These are phyloP conservation scores for Ochropacha duplaris DNA, from an alignment of 2,888 invertebrate species.

Conservation along the genomic window DNA sequence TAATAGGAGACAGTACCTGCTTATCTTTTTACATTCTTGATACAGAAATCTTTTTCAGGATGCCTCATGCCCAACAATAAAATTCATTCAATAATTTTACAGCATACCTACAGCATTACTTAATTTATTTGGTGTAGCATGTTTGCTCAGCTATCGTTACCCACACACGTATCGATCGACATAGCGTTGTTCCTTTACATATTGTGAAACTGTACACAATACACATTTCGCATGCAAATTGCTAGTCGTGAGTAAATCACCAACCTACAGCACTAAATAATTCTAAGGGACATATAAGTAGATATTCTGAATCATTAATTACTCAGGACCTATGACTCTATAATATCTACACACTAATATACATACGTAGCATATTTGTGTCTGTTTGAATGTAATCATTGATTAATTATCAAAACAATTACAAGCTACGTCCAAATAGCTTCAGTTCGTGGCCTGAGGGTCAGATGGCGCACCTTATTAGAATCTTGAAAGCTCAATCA, in stretches of 20 bases:
- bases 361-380: conserved; percentile 14
- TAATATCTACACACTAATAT: conserved; percentile 19
- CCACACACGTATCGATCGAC: conserved; percentile 31
- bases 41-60: too few relatives aligned
- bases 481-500: conserved; percentile 24
- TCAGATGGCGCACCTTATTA: conserved; percentile 49
- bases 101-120: too few relatives aligned
- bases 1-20: too few relatives aligned
- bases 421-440: conserved; percentile 37
- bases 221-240: conserved; percentile 60
- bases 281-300: conserved; percentile 18
- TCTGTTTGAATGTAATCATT: conserved; percentile 18
- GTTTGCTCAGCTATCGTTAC: background rate
- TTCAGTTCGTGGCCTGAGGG: conserved; percentile 47
- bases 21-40: too few relatives aligned
- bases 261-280: conserved; percentile 38
- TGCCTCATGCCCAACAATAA: too few relatives aligned
- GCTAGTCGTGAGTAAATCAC: conserved; percentile 38
- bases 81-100: too few relatives aligned
- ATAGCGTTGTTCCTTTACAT: conserved; percentile 29
- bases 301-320: conserved; percentile 39
- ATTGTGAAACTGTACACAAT: conserved; percentile 55
- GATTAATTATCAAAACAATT: conserved; percentile 7
- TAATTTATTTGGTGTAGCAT: background rate
- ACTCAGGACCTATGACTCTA: conserved; percentile 21